Conservation (phyloP, 2,888 invertebrate genomes). For the Lingula anatina region DNA sequence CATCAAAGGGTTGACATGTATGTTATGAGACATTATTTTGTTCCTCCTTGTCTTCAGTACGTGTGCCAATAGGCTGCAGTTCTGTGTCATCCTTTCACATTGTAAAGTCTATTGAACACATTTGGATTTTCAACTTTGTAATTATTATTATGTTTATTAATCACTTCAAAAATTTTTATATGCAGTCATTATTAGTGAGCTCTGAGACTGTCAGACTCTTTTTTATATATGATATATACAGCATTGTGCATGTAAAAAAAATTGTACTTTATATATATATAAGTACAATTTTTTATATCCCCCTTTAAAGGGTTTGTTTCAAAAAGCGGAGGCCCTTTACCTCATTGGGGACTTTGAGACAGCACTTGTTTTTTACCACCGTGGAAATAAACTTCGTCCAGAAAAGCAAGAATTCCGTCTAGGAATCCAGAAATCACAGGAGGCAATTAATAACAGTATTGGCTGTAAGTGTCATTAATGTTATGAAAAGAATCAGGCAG, state of each 20-base stretch:
- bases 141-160: too few species aligned
- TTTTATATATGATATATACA: too few species aligned
- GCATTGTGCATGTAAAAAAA: too few species aligned
- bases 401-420: conserved; percentile 69
- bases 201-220: too few species aligned
- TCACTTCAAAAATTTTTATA: too few species aligned
- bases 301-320: conserved; percentile 72
- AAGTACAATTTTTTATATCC: too few species aligned
- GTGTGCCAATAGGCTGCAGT: background rate
- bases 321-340: conserved; percentile 89
- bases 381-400: conserved; percentile 77
- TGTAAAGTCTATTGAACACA: too few species aligned
- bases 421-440: conserved; percentile 87
- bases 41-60: background rate
- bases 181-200: too few species aligned
- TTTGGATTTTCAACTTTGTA: too few species aligned
- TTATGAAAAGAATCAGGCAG: too few species aligned
- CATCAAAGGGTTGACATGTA: too few species aligned
- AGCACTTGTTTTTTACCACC: conserved; percentile 84
- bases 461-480: conserved; percentile 53
- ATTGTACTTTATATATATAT: too few species aligned
- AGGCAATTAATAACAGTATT: conserved; percentile 88
- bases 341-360: conserved; percentile 89
- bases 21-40: background rate
- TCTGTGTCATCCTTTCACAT: background rate